A percentile compares a stretch with the other conserved stretches of the same genome.
phyloP scores from a whole-genome alignment of 2,113 vertebrate species.

The Gymnogyps californianus region DNA sequence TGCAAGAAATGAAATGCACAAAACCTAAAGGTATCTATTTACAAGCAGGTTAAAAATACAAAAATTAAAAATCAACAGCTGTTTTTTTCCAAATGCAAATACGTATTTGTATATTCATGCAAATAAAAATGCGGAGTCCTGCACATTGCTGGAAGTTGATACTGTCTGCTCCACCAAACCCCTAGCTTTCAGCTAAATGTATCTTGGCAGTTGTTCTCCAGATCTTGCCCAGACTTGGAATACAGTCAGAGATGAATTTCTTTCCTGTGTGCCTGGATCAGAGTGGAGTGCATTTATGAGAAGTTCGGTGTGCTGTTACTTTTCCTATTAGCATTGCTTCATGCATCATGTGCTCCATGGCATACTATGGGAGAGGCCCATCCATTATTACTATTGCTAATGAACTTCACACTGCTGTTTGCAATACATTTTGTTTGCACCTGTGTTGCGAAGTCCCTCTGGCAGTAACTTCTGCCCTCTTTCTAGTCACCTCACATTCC shows the following conservation, averaged over 20 bases:
- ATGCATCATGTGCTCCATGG: not conserved
- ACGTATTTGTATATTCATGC: not conserved
- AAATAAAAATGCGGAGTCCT: not conserved
- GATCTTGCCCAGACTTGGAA: not conserved
- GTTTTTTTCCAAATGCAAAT: not conserved
- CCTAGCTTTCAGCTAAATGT: not conserved
- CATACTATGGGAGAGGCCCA: not conserved
- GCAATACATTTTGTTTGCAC: not conserved
- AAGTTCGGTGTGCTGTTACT: not conserved
- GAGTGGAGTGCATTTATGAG: not conserved
- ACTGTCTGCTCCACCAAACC: not conserved
- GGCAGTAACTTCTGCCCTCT: not conserved
- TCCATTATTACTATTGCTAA: not conserved
- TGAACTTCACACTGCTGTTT: not conserved
- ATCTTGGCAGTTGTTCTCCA: not conserved
- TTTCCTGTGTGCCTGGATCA: not conserved
- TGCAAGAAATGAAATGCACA: not conserved
- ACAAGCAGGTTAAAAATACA: not conserved
- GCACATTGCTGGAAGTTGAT: not conserved
- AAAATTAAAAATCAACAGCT: not conserved
- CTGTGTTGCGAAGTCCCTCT: not conserved
- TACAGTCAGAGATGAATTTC: not conserved
- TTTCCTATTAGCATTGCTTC: not conserved
- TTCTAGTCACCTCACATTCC: not conserved
- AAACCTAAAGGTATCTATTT: not conserved